phyloP scores from a whole-genome alignment of 2,797 vertebrate genomes.

The Rousettus madagascariensis region DNA sequence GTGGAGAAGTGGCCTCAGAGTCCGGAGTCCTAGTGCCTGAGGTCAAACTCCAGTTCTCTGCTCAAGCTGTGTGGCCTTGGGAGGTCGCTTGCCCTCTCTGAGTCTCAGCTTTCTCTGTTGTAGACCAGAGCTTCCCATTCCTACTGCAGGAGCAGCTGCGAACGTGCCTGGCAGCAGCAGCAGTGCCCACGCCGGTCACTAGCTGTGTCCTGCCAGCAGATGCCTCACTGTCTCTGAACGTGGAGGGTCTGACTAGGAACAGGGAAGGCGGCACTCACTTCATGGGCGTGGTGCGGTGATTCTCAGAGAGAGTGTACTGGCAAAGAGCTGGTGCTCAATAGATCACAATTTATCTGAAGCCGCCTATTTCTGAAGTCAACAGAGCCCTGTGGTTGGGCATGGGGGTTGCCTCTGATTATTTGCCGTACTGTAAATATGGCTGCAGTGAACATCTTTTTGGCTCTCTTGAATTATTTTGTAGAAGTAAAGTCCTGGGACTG shows the following conservation, averaged over 20 bases:
- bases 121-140: background rate
- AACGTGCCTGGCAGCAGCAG: background rate
- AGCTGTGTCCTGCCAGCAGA: background rate
- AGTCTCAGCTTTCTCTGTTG: background rate
- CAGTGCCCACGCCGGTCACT: rapidly evolving
- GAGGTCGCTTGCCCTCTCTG: background rate
- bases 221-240: background rate
- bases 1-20: background rate
- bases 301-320: background rate
- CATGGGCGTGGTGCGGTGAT: background rate
- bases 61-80: background rate
- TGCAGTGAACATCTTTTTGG: background rate
- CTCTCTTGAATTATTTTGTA: constrained; percentile 26
- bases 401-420: background rate
- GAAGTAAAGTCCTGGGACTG: background rate
- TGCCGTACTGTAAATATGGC: background rate
- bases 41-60: background rate
- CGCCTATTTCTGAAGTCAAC: background rate
- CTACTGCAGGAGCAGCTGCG: background rate
- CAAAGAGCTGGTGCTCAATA: background rate
- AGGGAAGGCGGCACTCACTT: background rate
- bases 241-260: background rate
- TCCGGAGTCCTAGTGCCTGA: background rate
- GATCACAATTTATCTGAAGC: background rate
- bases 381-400: background rate